phyloP scores from a whole-genome alignment of 2,797 vertebrate genomes.

The Gadopsis marmoratus region DNA sequence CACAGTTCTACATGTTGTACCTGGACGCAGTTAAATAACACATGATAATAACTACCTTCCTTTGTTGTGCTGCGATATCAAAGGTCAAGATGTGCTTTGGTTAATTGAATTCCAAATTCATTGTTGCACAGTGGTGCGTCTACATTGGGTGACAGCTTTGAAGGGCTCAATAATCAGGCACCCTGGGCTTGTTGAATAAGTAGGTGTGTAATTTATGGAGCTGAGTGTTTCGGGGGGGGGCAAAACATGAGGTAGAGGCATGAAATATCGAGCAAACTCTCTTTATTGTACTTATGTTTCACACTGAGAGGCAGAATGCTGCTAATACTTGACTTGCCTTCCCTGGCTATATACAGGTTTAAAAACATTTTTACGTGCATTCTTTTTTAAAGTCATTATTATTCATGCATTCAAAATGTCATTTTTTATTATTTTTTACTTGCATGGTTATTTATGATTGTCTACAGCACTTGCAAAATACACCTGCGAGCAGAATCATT shows the following conservation, averaged over 20 bases:
- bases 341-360: conserved; percentile 11
- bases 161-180: conserved; percentile 56
- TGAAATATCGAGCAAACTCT: conserved; percentile 52
- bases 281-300: conserved; percentile 33
- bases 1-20: neutral
- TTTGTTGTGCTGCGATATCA: conserved; percentile 27
- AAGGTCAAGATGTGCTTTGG: conserved; percentile 63
- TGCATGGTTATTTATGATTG: conserved; percentile 32
- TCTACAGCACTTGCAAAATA: conserved; percentile 11
- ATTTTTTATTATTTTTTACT: conserved; percentile 34
- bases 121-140: conserved; percentile 50
- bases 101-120: conserved; percentile 68
- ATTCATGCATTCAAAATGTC: conserved; percentile 45
- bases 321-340: conserved; percentile 35
- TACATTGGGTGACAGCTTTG: conserved; percentile 50
- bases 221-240: neutral
- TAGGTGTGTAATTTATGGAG: conserved; percentile 50
- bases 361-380: conserved; percentile 11
- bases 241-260: conserved; percentile 26
- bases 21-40: conserved; percentile 31
- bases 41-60: conserved; percentile 34
- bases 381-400: conserved; percentile 29
- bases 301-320: neutral
- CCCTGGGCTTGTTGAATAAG: conserved; percentile 35
- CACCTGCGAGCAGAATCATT: conserved; percentile 22